phyloP scores from a whole-genome alignment of 1,140 invertebrate species.

The Drosophila sechellia region DNA sequence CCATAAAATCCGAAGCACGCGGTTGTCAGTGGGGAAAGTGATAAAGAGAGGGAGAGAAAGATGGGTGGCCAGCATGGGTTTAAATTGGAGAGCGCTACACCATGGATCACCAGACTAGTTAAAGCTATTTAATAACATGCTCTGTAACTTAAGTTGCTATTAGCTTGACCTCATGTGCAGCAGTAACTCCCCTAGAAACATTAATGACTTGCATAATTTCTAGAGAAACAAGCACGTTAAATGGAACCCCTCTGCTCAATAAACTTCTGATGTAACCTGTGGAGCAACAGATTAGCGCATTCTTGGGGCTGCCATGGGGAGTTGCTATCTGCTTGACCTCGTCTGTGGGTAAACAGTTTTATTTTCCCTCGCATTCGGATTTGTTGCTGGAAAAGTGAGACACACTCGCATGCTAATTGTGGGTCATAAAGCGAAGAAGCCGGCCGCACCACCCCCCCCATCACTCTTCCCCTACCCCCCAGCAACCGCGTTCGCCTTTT shows the following conservation, averaged over 20 bases:
- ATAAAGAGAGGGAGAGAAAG: conserved; percentile 10
- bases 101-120: not conserved
- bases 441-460: conserved; percentile 16
- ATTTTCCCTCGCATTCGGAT: conserved; percentile 40
- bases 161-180: not conserved
- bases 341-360: conserved; percentile 34
- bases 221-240: too few relatives aligned
- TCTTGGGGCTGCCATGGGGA: not conserved
- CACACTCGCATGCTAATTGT: conserved; percentile 37
- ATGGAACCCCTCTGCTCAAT: too few relatives aligned
- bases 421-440: conserved; percentile 44
- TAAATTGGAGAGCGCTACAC: conserved; percentile 1
- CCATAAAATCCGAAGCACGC: conserved; percentile 55
- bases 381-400: conserved; percentile 40
- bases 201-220: too few relatives aligned
- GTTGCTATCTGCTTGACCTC: conserved; percentile 1
- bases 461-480: not conserved
- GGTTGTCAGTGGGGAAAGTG: conserved; percentile 35
- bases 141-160: too few relatives aligned
- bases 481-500: conserved; percentile 2
- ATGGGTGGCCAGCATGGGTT: conserved; percentile 10
- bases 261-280: not conserved
- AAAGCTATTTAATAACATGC: too few relatives aligned
- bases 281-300: not conserved
- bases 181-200: too few relatives aligned